Evolutionary conservation across 2,113 vertebrate species (phyloP), one percentile per base, ranked within the genome.

Genomic region (Clinocottus analis): DNA sequence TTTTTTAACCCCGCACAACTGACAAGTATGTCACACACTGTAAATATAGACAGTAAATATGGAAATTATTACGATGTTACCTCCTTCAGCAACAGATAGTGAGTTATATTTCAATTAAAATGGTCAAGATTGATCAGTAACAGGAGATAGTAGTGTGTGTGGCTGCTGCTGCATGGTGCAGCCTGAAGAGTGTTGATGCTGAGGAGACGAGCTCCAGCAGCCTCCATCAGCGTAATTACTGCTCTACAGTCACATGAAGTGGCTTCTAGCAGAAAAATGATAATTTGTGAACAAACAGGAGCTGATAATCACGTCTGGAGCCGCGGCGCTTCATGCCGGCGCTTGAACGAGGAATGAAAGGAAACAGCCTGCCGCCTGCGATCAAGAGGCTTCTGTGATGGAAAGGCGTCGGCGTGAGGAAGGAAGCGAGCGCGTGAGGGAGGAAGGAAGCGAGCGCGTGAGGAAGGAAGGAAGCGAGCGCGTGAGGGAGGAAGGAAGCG

Each of bases 351-450:
- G 37, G 56, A 21, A n/a, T 25, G 29, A 21, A 39, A 41, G 21
- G 58, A 67, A n/a, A 11, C 3, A 31, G 56, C 41, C 41, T 35
- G 19, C 14, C 27, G 12, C 25, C 10, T 55, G 27, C 8, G 33
- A 53, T 61, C 14, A 14, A 66, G 60, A 23, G 13, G 3, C 13
- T 51, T n/a, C 35, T 78, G 41, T 59, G 21, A 41, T 25, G 72
- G 21, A 25, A 47, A 45, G 49, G 47, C 39, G 60, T 10, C 63
- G 43, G 61, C 71, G 33, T 11, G 13, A 69, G 47, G 27, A n/a
- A 47, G 47, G 33, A 68, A 29, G 59, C 39, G 41, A 72, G 69
- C 67, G n/a, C n/a, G n/a, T n/a, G n/a, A n/a, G n/a, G n/a, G n/a
- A n/a, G n/a, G n/a, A n/a, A n/a, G n/a, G n/a, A n/a, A n/a, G n/a